Percentiles rank a stretch among this genome's conserved stretches.
Evolutionary conservation across 2,888 invertebrate genomes (phyloP).

Genomic region (Geotrupes spiniger): DNA sequence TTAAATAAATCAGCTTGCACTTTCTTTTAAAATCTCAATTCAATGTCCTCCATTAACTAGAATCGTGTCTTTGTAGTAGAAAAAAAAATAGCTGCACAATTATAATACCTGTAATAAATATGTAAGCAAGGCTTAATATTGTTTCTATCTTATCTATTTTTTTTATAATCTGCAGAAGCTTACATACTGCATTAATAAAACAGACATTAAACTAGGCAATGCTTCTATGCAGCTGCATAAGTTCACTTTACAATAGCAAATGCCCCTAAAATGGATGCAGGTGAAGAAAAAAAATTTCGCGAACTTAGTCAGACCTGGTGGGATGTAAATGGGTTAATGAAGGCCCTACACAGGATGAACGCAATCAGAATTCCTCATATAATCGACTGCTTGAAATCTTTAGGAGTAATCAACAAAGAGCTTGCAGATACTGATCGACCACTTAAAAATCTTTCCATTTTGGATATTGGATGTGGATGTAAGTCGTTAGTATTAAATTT

Average conservation of each 20-base stretch:
- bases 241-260: background rate
- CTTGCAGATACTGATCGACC: constrained; percentile 46
- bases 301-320: background rate
- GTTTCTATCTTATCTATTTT: too few relatives aligned
- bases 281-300: background rate
- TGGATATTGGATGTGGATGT: constrained; percentile 92
- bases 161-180: too few relatives aligned
- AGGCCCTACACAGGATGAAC: background rate
- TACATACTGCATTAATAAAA: too few relatives aligned
- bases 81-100: too few relatives aligned
- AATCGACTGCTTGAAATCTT: background rate
- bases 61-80: too few relatives aligned
- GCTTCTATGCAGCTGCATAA: background rate
- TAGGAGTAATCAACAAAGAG: background rate
- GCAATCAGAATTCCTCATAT: background rate
- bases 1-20: too few relatives aligned
- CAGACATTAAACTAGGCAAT: background rate
- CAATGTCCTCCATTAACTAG: too few relatives aligned
- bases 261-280: background rate
- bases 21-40: too few relatives aligned
- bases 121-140: too few relatives aligned
- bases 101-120: too few relatives aligned
- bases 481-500: too few relatives aligned
- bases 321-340: background rate
- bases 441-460: constrained; percentile 63